A percentile compares a stretch with the other conserved stretches of the same genome.
Conservation (phyloP, 1,140 invertebrate genomes). For the Cydia fagiglandana region DNA sequence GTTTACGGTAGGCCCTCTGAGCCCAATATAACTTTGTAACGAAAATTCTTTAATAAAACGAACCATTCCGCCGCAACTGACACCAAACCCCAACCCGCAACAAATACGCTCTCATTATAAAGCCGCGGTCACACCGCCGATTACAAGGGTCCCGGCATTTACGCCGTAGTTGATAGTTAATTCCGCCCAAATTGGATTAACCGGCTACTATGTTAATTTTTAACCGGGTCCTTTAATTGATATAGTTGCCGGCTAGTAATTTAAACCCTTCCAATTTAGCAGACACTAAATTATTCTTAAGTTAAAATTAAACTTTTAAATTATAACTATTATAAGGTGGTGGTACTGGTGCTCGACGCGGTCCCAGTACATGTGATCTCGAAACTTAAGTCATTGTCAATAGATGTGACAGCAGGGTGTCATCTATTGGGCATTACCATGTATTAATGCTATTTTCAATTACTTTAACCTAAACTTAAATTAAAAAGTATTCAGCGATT, state of each 20-base stretch:
- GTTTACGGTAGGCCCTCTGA: too few species aligned
- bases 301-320: background rate
- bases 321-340: too few species aligned
- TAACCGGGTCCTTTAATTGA: slow-evolving; percentile 29
- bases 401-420: too few species aligned
- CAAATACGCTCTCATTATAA: slow-evolving; percentile 32
- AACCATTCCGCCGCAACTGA: slow-evolving; percentile 19
- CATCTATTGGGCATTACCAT: too few species aligned
- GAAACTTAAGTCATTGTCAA: too few species aligned
- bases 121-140: slow-evolving; percentile 41
- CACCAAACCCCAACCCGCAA: slow-evolving; percentile 21
- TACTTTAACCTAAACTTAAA: too few species aligned
- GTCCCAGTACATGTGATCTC: too few species aligned
- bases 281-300: background rate
- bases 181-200: slow-evolving; percentile 40
- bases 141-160: slow-evolving; percentile 48
- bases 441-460: too few species aligned
- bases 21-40: too few species aligned
- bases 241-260: slow-evolving; percentile 3
- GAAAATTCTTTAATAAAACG: background rate
- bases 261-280: background rate
- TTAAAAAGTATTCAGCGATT: too few species aligned
- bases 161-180: slow-evolving; percentile 48
- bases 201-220: slow-evolving; percentile 30
- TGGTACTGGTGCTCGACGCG: too few species aligned